A percentile compares a stretch with the other conserved stretches of the same genome.
These are phyloP conservation scores for Nephrotoma guestfalica DNA, from an alignment of 2,888 invertebrate species.

Conservation along the genomic window DNA sequence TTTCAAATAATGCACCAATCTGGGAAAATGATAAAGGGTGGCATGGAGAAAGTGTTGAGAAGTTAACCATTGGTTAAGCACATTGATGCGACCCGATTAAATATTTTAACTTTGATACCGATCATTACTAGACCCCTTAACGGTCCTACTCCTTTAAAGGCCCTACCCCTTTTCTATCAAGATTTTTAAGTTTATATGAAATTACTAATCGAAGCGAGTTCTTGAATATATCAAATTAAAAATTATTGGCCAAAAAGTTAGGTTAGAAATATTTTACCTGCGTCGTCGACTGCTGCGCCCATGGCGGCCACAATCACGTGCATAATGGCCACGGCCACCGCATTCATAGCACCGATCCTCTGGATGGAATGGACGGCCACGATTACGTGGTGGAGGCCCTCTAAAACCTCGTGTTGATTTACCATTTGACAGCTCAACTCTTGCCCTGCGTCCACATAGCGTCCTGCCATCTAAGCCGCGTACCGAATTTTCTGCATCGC, in stretches of 20 bases:
- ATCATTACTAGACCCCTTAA: too few relatives aligned
- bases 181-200: neutral
- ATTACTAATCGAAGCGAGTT: neutral
- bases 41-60: too few relatives aligned
- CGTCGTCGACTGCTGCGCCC: slow-evolving; percentile 34
- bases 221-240: neutral
- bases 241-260: neutral
- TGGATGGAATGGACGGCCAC: slow-evolving; percentile 59
- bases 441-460: slow-evolving; percentile 76
- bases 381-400: slow-evolving; percentile 13
- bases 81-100: neutral
- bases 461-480: slow-evolving; percentile 59
- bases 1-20: too few relatives aligned
- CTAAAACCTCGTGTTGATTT: slow-evolving; percentile 38
- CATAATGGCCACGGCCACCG: slow-evolving; percentile 86
- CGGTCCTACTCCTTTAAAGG: neutral
- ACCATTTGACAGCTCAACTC: slow-evolving; percentile 87
- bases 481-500: slow-evolving; percentile 84
- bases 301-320: slow-evolving; percentile 72
- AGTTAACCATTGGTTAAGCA: too few relatives aligned
- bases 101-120: neutral
- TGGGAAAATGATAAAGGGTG: too few relatives aligned
- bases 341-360: slow-evolving; percentile 92
- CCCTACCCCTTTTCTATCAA: neutral
- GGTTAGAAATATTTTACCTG: slow-evolving; percentile 28